Conservation (phyloP, 2,797 vertebrate genomes). For the Xerus rutilus region DNA sequence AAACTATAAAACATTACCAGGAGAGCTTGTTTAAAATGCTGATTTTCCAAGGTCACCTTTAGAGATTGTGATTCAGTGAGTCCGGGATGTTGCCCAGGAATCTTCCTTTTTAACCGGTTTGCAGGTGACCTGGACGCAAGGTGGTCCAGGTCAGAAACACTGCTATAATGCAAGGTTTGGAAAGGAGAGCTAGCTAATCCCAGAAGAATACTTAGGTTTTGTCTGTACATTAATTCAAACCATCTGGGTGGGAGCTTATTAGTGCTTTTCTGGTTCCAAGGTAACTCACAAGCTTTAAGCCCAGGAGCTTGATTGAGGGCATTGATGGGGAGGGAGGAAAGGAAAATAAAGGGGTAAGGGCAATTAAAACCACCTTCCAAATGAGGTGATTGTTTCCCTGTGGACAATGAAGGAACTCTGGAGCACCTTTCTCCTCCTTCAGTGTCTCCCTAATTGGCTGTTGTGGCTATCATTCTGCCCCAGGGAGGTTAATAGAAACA, state of each 20-base stretch:
- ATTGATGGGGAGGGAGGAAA: neutral
- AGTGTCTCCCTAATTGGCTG: constrained; percentile 73
- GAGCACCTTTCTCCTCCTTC: constrained; percentile 39
- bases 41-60: neutral
- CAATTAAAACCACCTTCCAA: constrained; percentile 65
- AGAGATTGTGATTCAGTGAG: neutral
- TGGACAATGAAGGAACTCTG: neutral
- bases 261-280: neutral
- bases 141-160: neutral
- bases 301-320: neutral
- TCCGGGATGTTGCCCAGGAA: neutral
- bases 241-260: constrained; percentile 35
- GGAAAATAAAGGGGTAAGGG: neutral
- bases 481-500: constrained; percentile 52
- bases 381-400: neutral
- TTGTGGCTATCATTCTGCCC: constrained; percentile 69
- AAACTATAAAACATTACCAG: neutral
- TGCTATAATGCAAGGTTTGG: neutral
- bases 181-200: neutral
- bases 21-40: constrained; percentile 11
- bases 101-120: neutral
- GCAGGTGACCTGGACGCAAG: neutral
- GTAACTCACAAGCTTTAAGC: neutral
- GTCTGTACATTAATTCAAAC: constrained; percentile 62
- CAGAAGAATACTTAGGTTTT: constrained; percentile 18